Evolutionary conservation across 2,888 invertebrate species (phyloP).

Genomic region (Caenorhabditis imperialis): DNA sequence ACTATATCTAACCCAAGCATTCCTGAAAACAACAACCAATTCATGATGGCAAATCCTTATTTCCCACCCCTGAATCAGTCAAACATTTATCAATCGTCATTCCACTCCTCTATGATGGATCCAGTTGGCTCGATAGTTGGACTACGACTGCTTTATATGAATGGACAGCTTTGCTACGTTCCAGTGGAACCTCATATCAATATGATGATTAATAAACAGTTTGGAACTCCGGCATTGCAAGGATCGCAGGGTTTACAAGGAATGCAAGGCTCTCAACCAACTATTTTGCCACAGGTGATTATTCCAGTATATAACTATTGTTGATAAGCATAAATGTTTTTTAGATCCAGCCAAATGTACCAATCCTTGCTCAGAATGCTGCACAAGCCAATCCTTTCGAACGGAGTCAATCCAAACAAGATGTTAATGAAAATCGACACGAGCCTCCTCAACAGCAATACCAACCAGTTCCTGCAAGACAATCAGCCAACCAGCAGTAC

Average conservation of each 20-base stretch:
- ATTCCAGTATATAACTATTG: too few relatives aligned
- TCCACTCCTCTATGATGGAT: constrained; percentile 62
- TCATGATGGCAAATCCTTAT: not conserved
- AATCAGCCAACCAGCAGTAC: constrained; percentile 39
- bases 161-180: constrained; percentile 62
- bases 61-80: constrained; percentile 46
- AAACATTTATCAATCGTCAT: constrained; percentile 42
- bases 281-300: constrained; percentile 28
- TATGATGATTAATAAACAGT: constrained; percentile 65
- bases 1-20: constrained; percentile 12
- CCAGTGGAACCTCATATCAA: constrained; percentile 68
- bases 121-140: constrained; percentile 65
- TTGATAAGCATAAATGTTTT: not conserved
- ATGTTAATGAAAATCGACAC: constrained; percentile 24
- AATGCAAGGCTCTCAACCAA: not conserved
- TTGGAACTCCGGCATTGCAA: too few relatives aligned
- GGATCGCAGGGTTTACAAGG: too few relatives aligned
- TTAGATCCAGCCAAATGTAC: constrained; percentile 37
- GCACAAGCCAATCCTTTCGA: not conserved
- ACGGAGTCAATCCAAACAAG: constrained; percentile 26
- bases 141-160: constrained; percentile 56
- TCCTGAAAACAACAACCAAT: constrained; percentile 44
- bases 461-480: constrained; percentile 1
- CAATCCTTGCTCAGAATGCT: constrained; percentile 26
- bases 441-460: constrained; percentile 3